These are phyloP conservation scores for Dicentrarchus labrax DNA, from an alignment of 2,113 vertebrate species.

Conservation along the genomic window DNA sequence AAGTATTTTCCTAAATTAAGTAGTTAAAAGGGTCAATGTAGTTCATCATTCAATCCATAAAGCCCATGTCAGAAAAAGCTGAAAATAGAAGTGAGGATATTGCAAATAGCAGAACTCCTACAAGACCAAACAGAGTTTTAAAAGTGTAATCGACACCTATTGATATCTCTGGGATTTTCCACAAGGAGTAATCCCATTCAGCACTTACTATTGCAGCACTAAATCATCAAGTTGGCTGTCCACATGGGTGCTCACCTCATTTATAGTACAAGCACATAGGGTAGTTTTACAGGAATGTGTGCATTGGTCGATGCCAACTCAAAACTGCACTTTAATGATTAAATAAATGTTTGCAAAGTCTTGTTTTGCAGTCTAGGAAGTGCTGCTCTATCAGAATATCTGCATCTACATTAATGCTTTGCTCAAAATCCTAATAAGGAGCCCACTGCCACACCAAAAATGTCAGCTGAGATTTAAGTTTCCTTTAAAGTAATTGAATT, in stretches of 20 bases:
- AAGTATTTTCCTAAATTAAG: background rate
- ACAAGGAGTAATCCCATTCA: background rate
- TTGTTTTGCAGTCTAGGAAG: background rate
- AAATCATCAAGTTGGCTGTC: slow-evolving; percentile 11
- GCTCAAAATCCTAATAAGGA: background rate
- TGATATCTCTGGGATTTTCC: slow-evolving; percentile 4
- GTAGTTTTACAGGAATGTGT: slow-evolving; percentile 5
- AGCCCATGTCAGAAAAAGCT: background rate
- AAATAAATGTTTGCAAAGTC: background rate
- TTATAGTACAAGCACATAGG: slow-evolving; percentile 14
- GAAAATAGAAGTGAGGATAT: background rate
- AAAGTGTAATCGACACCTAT: slow-evolving; percentile 4
- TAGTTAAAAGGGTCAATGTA: background rate
- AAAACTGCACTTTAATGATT: background rate
- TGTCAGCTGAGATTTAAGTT: background rate
- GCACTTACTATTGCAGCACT: background rate
- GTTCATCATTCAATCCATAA: background rate
- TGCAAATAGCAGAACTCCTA: slow-evolving; percentile 1
- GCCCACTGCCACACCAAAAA: background rate
- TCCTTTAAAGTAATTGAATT: background rate
- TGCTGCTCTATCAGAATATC: background rate
- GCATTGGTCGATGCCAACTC: background rate
- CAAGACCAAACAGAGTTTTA: background rate
- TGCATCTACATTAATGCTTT: background rate
- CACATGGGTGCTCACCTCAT: slow-evolving; percentile 10